Evolutionary conservation across 1,140 invertebrate species (phyloP).

Genomic region (Scaptomyza montana): DNA sequence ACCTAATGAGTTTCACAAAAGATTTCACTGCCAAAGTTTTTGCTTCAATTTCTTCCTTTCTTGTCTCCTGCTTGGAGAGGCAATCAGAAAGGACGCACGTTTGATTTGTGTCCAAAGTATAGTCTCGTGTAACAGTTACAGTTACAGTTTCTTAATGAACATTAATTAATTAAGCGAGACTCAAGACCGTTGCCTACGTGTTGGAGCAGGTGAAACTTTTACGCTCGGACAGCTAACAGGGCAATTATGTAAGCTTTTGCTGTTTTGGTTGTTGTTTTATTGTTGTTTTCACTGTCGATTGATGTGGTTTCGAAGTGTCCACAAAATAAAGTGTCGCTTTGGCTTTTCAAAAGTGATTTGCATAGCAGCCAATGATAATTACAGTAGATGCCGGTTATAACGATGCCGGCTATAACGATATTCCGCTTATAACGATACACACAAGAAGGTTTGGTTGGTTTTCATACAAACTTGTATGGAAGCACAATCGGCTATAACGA

Average conservation of each 20-base stretch:
- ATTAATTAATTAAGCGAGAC: slow-evolving; percentile 73
- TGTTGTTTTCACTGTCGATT: slow-evolving; percentile 13
- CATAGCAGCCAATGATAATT: slow-evolving; percentile 13
- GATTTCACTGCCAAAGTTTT: slow-evolving; percentile 29
- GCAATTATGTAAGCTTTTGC: slow-evolving; percentile 58
- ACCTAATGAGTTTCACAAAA: slow-evolving; percentile 72
- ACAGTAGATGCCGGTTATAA: too few relatives aligned
- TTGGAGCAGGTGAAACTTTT: slow-evolving; percentile 47
- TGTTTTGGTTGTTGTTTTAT: background rate
- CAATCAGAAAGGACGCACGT: slow-evolving; percentile 66
- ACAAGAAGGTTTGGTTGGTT: too few relatives aligned
- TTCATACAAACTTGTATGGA: too few relatives aligned
- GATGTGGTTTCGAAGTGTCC: slow-evolving; percentile 10
- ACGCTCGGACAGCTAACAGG: slow-evolving; percentile 43
- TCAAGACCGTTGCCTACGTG: slow-evolving; percentile 41
- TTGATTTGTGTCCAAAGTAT: slow-evolving; percentile 69
- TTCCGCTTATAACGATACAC: too few relatives aligned
- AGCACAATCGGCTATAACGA: too few relatives aligned
- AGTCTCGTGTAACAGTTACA: slow-evolving; percentile 44
- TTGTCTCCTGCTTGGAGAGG: slow-evolving; percentile 10
- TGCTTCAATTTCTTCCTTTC: background rate
- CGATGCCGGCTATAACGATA: too few relatives aligned
- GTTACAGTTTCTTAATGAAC: slow-evolving; percentile 67
- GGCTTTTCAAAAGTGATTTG: background rate
- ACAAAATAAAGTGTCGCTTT: slow-evolving; percentile 17